Percentiles rank a stretch among this genome's conserved stretches.
Evolutionary conservation across 1,140 invertebrate species (phyloP).

Genomic region (Listronotus bonariensis): DNA sequence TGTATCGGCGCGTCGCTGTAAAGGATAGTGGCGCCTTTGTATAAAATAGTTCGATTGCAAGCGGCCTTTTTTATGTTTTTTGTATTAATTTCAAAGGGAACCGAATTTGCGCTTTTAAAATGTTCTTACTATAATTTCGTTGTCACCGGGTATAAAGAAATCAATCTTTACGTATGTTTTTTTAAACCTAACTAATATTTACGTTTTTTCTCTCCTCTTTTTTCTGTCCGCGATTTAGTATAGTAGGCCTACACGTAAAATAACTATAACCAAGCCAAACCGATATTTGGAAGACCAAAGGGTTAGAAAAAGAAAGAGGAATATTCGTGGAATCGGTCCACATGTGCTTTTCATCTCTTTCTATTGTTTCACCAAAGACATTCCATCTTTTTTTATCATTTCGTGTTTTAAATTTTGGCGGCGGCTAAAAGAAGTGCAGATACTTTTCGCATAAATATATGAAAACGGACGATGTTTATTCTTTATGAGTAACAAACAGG

Average conservation of each 20-base stretch:
- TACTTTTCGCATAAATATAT: background rate
- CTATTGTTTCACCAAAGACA: background rate
- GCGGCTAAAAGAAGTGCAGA: background rate
- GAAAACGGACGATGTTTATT: conserved; percentile 4
- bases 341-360: background rate
- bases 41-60: too few relatives aligned
- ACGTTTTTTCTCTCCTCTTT: too few relatives aligned
- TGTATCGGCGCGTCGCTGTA: too few relatives aligned
- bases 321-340: background rate
- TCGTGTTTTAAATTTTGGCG: background rate
- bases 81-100: too few relatives aligned
- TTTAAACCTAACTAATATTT: too few relatives aligned
- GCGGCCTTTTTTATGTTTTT: too few relatives aligned
- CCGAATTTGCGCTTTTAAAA: too few relatives aligned
- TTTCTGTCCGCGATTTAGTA: background rate
- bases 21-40: too few relatives aligned
- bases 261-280: conserved; percentile 6
- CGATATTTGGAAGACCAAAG: conserved; percentile 10
- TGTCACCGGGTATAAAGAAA: too few relatives aligned
- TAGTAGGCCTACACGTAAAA: conserved; percentile 1
- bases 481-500: background rate
- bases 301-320: conserved; percentile 3
- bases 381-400: background rate
- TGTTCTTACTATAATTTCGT: too few relatives aligned
- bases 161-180: too few relatives aligned